Evolutionary conservation across 1,140 invertebrate species (phyloP).

Genomic region (Platyscapa corneri): DNA sequence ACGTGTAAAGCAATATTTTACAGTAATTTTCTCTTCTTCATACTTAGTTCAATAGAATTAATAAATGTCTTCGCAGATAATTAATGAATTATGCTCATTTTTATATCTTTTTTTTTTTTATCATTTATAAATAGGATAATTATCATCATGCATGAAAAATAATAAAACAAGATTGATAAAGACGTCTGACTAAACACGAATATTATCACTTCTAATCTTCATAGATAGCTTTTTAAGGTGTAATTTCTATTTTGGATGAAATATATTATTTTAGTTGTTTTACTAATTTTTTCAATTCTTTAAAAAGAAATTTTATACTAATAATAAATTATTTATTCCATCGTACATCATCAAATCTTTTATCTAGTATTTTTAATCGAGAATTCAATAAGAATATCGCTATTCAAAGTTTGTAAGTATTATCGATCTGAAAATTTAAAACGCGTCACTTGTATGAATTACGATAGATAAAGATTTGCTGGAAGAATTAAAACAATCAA

Average conservation of each 20-base stretch:
- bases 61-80: slow-evolving; percentile 1
- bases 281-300: neutral
- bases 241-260: too few relatives aligned
- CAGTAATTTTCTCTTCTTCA: neutral
- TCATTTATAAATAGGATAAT: neutral
- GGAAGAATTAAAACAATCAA: neutral
- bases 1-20: neutral
- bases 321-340: neutral
- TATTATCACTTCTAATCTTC: neutral
- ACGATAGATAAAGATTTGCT: neutral
- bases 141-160: neutral
- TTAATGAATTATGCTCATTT: neutral
- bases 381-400: neutral
- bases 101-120: neutral
- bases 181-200: slow-evolving; percentile 14
- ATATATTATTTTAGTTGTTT: too few relatives aligned
- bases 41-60: neutral
- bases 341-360: neutral
- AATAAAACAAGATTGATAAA: neutral
- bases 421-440: slow-evolving; percentile 28
- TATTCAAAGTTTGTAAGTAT: slow-evolving; percentile 9
- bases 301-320: too few relatives aligned
- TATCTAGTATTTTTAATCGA: slow-evolving; percentile 10
- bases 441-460: neutral
- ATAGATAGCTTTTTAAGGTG: too few relatives aligned